A percentile compares a stretch with the other conserved stretches of the same genome.
phyloP scores from a whole-genome alignment of 1,140 invertebrate species.

The Drosophila biarmipes region DNA sequence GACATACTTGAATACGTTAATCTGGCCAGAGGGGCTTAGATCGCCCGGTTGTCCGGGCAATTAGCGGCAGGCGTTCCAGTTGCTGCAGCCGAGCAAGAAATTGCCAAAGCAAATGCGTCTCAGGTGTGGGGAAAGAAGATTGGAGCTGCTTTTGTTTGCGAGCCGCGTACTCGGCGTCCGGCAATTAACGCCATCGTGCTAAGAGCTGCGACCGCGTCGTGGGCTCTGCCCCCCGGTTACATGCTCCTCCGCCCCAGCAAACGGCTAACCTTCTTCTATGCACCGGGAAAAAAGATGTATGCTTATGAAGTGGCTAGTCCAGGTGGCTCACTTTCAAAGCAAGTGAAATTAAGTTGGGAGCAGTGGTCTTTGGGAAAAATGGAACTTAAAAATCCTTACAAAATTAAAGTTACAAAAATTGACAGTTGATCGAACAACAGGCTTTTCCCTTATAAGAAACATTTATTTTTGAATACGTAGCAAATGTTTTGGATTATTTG shows the following conservation, averaged over 20 bases:
- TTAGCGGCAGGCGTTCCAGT: conserved; percentile 46
- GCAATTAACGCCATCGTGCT: conserved; percentile 71
- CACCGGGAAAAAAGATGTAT: background rate
- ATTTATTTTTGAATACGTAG: too few species aligned
- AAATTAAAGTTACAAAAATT: too few species aligned
- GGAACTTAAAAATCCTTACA: too few species aligned
- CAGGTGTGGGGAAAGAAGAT: conserved; percentile 10
- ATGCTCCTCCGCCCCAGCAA: background rate
- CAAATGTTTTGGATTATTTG: too few species aligned
- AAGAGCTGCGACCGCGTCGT: conserved; percentile 60
- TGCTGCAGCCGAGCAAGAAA: conserved; percentile 50
- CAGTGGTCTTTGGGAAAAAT: too few species aligned
- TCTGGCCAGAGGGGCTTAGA: background rate
- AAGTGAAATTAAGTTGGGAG: too few species aligned
- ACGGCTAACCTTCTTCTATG: background rate
- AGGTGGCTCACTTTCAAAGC: too few species aligned
- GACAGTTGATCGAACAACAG: too few species aligned
- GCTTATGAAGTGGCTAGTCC: too few species aligned
- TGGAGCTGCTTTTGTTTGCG: conserved; percentile 52
- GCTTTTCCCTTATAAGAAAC: too few species aligned
- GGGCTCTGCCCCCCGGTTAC: background rate
- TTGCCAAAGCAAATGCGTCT: conserved; percentile 49
- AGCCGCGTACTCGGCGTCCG: conserved; percentile 63
- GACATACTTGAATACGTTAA: background rate
- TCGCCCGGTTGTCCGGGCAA: conserved; percentile 4